These are phyloP conservation scores for Proteles cristata DNA, from an alignment of 2,113 vertebrate genomes.

Conservation along the genomic window DNA sequence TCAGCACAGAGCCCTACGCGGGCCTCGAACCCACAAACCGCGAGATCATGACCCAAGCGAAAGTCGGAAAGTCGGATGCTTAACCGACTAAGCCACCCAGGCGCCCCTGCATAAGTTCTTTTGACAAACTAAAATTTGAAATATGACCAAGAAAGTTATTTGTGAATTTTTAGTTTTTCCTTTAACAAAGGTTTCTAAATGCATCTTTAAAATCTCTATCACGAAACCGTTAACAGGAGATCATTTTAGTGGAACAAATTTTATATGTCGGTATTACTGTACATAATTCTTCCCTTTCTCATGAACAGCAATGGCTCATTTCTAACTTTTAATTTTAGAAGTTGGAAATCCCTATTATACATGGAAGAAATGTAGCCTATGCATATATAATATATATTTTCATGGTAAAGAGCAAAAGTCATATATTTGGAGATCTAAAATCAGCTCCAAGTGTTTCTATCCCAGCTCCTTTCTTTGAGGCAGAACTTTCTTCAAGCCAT, in stretches of 20 bases:
- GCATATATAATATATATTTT: neutral
- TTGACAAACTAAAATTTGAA: conserved; percentile 58
- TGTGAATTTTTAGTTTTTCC: neutral
- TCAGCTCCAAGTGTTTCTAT: neutral
- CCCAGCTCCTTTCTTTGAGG: neutral
- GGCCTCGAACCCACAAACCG: too few relatives aligned
- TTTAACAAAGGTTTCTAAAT: neutral
- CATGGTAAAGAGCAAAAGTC: neutral
- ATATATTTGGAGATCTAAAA: neutral
- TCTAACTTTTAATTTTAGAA: conserved; percentile 18
- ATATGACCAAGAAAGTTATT: conserved; percentile 41
- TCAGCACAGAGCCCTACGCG: too few relatives aligned
- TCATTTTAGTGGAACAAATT: neutral
- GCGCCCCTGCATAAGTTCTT: conserved; percentile 64
- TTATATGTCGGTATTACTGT: neutral
- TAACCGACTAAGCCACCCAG: too few relatives aligned
- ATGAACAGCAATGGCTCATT: neutral
- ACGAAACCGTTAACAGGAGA: neutral
- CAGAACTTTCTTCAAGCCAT: neutral
- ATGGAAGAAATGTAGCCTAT: neutral
- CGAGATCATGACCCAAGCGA: too few relatives aligned
- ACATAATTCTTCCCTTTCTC: neutral
- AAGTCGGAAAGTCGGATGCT: too few relatives aligned
- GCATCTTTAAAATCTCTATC: neutral
- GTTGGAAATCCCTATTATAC: neutral